Conservation (phyloP, 2,888 invertebrate genomes). For the Metalampra italica region DNA sequence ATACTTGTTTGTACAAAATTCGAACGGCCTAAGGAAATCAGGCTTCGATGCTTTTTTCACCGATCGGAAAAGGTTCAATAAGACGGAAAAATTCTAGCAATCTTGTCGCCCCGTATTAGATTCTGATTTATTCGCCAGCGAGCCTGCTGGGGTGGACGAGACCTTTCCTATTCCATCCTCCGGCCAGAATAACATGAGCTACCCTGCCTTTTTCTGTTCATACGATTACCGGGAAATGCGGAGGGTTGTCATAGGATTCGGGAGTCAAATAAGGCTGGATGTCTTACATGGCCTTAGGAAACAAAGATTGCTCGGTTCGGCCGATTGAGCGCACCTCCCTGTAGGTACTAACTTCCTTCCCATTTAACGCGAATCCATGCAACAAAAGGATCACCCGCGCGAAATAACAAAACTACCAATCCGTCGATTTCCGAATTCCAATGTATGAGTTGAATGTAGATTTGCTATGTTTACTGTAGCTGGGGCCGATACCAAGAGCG, state of each 20-base stretch:
- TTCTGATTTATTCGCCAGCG: constrained; percentile 70
- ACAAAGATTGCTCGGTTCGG: constrained; percentile 72
- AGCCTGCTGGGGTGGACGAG: constrained; percentile 60
- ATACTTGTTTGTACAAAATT: too few relatives aligned
- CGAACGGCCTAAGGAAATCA: constrained; percentile 8
- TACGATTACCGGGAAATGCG: constrained; percentile 16
- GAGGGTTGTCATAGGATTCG: constrained; percentile 31
- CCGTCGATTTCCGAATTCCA: constrained; percentile 48
- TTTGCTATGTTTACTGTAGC: not conserved
- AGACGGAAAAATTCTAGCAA: constrained; percentile 64
- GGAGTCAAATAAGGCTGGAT: constrained; percentile 48
- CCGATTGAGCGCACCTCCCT: constrained; percentile 71
- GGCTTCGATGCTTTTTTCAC: constrained; percentile 12
- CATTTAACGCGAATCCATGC: constrained; percentile 75
- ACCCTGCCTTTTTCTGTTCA: constrained; percentile 22
- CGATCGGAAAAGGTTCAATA: constrained; percentile 55
- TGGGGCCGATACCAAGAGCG: not conserved
- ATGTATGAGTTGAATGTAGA: constrained; percentile 35
- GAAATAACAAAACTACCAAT: constrained; percentile 76
- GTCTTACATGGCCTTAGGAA: constrained; percentile 66
- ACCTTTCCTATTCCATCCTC: constrained; percentile 42
- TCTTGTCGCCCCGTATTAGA: constrained; percentile 67
- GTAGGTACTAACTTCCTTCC: constrained; percentile 74
- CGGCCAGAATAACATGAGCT: constrained; percentile 43
- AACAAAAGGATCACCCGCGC: constrained; percentile 72